A percentile compares a stretch with the other conserved stretches of the same genome.
Evolutionary conservation across 1,140 invertebrate genomes (phyloP).

Genomic region (Sarcophaga bullata): DNA sequence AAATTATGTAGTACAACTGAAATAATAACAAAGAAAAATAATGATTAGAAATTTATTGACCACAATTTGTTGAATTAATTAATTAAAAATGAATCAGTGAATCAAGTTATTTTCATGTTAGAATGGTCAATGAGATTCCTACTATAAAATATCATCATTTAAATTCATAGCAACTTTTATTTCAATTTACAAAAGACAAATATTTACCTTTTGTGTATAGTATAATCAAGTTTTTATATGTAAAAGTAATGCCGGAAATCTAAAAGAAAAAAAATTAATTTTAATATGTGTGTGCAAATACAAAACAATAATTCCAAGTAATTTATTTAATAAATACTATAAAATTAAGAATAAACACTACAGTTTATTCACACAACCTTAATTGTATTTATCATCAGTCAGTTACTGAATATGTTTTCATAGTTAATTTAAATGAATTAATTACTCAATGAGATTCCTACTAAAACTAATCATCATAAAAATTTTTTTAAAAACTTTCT

Average conservation of each 20-base stretch:
- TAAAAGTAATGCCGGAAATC: conserved; percentile 1
- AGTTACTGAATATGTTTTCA: neutral
- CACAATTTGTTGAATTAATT: neutral
- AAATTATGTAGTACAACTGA: neutral
- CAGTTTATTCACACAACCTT: neutral
- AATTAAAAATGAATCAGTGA: conserved; percentile 27
- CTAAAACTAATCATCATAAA: conserved; percentile 40
- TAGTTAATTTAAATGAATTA: conserved; percentile 13
- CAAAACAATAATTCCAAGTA: neutral
- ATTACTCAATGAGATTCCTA: conserved; percentile 42
- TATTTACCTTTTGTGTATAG: neutral
- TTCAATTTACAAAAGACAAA: neutral
- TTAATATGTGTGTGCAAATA: neutral
- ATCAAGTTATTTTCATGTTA: conserved; percentile 61
- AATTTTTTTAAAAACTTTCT: neutral
- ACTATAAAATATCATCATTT: conserved; percentile 60
- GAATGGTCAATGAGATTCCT: conserved; percentile 73
- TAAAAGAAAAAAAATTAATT: neutral
- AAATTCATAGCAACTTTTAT: neutral
- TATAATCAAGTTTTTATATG: neutral
- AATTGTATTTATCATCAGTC: neutral
- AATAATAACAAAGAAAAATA: neutral
- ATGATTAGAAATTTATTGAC: neutral
- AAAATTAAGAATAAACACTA: conserved; percentile 1
- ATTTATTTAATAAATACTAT: neutral